phyloP scores from a whole-genome alignment of 2,888 invertebrate genomes.

The Allolobophora icterica region DNA sequence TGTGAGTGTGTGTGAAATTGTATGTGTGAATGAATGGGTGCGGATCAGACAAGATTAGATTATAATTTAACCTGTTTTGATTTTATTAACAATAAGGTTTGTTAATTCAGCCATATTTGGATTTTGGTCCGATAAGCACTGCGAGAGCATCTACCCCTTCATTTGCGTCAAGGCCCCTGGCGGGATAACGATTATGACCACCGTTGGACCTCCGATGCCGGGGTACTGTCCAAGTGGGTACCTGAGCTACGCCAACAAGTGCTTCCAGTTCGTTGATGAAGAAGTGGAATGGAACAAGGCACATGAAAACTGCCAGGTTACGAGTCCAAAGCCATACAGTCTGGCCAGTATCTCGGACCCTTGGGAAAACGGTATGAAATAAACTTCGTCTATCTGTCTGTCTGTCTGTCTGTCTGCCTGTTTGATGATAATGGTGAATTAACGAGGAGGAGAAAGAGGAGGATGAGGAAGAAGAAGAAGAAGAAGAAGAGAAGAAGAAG shows the following conservation, averaged over 20 bases:
- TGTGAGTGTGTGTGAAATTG: too few species aligned
- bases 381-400: too few species aligned
- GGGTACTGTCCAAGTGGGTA: conserved; percentile 55
- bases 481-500: too few species aligned
- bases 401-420: too few species aligned
- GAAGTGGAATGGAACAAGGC: conserved; percentile 51
- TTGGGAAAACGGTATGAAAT: conserved; percentile 51
- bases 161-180: conserved; percentile 52
- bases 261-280: conserved; percentile 51
- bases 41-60: too few species aligned
- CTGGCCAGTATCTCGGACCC: conserved; percentile 52
- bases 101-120: background rate
- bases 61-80: background rate
- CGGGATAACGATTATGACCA: conserved; percentile 45
- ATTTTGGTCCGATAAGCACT: conserved; percentile 54
- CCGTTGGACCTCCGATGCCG: conserved; percentile 30
- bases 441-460: too few species aligned
- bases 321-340: conserved; percentile 44
- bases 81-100: background rate
- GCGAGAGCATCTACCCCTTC: conserved; percentile 50
- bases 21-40: too few species aligned
- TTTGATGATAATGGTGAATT: too few species aligned
- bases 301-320: conserved; percentile 43
- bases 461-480: too few species aligned
- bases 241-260: conserved; percentile 50